Conservation (phyloP, 2,888 invertebrate genomes). For the Phyllotreta cruciferae region DNA sequence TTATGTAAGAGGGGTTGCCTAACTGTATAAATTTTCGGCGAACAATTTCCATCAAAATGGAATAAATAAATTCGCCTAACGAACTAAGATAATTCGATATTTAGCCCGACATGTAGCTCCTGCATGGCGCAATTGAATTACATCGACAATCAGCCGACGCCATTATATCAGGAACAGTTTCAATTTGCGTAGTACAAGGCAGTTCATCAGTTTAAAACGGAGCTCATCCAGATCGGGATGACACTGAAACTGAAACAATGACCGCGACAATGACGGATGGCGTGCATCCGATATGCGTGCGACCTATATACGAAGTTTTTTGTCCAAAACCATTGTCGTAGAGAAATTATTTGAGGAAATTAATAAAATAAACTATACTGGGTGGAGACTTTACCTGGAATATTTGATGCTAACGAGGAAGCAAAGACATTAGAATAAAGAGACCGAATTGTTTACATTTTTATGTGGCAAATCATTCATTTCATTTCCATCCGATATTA, state of each 20-base stretch:
- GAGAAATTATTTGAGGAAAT: too few species aligned
- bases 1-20: too few species aligned
- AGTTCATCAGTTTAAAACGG: constrained; percentile 1
- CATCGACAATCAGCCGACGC: constrained; percentile 13
- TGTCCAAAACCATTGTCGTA: too few species aligned
- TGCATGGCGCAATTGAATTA: constrained; percentile 1
- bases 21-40: too few species aligned
- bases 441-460: too few species aligned
- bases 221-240: background rate
- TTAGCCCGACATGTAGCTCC: background rate
- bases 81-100: constrained; percentile 16
- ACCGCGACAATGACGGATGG: background rate
- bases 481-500: too few species aligned
- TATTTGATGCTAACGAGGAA: too few species aligned
- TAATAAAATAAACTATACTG: too few species aligned
- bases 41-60: too few species aligned
- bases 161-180: constrained; percentile 6
- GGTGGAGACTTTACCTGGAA: too few species aligned
- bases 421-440: too few species aligned
- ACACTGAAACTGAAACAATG: background rate
- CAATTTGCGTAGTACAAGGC: constrained; percentile 5
- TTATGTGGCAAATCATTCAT: too few species aligned
- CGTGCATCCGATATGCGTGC: background rate
- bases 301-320: background rate
- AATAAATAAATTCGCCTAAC: constrained; percentile 13